A percentile compares a stretch with the other conserved stretches of the same genome.
Evolutionary conservation across 2,113 vertebrate species (phyloP).

Genomic region (Microcebus griseorufus): DNA sequence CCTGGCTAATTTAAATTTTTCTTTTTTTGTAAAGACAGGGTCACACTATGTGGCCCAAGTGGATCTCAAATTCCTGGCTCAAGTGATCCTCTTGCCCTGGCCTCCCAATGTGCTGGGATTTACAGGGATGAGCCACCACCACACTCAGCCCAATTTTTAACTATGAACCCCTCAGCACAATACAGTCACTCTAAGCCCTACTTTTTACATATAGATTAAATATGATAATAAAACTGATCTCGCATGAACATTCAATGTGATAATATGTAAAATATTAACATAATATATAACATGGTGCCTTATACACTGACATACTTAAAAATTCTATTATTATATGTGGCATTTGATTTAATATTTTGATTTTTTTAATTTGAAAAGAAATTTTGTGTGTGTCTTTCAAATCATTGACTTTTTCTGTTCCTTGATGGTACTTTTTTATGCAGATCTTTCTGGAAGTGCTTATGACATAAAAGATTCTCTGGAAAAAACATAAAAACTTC

Average conservation of each 20-base stretch:
- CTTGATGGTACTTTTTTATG: neutral
- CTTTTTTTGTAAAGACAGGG: no score
- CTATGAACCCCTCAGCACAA: neutral
- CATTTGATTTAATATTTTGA: neutral
- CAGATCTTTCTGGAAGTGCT: conserved; percentile 5
- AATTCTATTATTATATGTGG: neutral
- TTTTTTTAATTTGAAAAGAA: neutral
- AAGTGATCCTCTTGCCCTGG: no score
- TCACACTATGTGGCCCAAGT: no score
- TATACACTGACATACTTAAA: neutral
- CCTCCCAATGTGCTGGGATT: no score
- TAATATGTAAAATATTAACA: neutral
- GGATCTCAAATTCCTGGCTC: no score
- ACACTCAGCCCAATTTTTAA: no score
- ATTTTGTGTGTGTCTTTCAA: neutral
- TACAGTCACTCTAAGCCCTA: neutral
- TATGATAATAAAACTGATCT: neutral
- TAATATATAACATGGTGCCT: neutral
- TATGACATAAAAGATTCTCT: neutral
- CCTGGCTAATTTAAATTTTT: no score
- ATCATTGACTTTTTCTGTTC: neutral
- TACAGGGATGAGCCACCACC: no score
- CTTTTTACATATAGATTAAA: neutral
- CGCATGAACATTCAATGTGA: neutral
- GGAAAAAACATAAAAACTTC: neutral